Evolutionary conservation across 2,113 vertebrate genomes (phyloP).

Genomic region (Reinhardtius hippoglossoides): DNA sequence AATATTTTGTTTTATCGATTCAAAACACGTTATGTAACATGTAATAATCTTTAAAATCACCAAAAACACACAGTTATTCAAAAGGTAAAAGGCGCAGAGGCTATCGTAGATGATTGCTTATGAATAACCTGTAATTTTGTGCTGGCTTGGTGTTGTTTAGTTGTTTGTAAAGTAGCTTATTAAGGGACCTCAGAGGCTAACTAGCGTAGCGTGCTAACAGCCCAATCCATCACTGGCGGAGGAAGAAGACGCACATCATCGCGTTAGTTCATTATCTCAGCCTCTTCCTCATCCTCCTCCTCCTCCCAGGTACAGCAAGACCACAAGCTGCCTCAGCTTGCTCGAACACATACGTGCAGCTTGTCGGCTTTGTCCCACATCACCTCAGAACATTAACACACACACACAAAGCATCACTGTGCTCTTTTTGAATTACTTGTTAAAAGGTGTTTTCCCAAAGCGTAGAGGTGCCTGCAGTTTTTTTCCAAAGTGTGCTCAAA

Average conservation of each 20-base stretch:
- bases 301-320: constrained; percentile 22
- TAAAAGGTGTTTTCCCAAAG: constrained; percentile 17
- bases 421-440: neutral
- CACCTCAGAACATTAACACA: constrained; percentile 32
- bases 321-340: constrained; percentile 58
- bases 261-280: constrained; percentile 44
- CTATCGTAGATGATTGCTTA: neutral
- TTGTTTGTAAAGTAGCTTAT: constrained; percentile 28
- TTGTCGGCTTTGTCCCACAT: constrained; percentile 42
- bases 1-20: neutral
- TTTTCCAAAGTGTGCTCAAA: neutral
- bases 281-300: constrained; percentile 15
- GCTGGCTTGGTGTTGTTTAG: neutral
- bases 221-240: constrained; percentile 9
- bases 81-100: neutral
- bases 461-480: constrained; percentile 11
- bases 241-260: constrained; percentile 25
- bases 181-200: constrained; percentile 32
- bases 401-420: constrained; percentile 23
- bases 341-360: constrained; percentile 49
- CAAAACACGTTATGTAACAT: constrained; percentile 12
- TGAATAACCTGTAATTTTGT: constrained; percentile 26
- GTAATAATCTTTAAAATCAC: neutral
- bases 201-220: constrained; percentile 35
- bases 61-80: neutral